Evolutionary conservation across 2,888 invertebrate genomes (phyloP), one percentile per base, ranked within the genome.

Genomic region (Hemaris fuciformis): DNA sequence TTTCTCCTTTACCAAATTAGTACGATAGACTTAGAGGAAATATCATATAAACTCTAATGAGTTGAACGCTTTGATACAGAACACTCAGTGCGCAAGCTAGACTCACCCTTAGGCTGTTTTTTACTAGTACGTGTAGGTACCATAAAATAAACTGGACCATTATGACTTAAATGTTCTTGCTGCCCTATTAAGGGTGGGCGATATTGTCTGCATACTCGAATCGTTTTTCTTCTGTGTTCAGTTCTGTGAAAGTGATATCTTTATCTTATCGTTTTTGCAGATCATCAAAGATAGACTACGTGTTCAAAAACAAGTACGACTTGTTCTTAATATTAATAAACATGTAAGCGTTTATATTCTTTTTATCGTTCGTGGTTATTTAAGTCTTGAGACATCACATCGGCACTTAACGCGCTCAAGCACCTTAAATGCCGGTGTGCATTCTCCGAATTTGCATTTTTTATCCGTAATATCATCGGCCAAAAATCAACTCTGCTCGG

Each of bases 191-290:
- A 41, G 64, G 66, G 46, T 42, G 45, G 53, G 59, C 61, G 61
- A 64, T 64, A 62, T 62, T 53, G 53, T 61, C 59, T 46, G 60
- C 4, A 63, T 64, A 60, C 60, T 63, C 64, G 58, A 58, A 56
- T 48, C 23, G 62, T 64, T 66, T 66, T 64, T 66, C 64, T 53
- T 43, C 20, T 10, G 45, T 23, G 46, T 63, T 59, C 43, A 59
- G 59, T 66, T 64, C 64, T 58, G 57, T 64, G 62, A 66, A 64
- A 66, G 61, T 64, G 64, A 60, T 66, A 62, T 62, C 58, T 63
- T 61, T 64, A 66, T 63, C 53, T 63, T 60, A 63, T 63, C 45
- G 56, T 61, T 53, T 53, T 53, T 53, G 31, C 27, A 10, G 53
- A 53, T 31, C 27, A 31, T 53, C 53, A 31, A 31, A 53, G 31